Conservation (phyloP, 2,888 invertebrate species). For the Eledone cirrhosa region DNA sequence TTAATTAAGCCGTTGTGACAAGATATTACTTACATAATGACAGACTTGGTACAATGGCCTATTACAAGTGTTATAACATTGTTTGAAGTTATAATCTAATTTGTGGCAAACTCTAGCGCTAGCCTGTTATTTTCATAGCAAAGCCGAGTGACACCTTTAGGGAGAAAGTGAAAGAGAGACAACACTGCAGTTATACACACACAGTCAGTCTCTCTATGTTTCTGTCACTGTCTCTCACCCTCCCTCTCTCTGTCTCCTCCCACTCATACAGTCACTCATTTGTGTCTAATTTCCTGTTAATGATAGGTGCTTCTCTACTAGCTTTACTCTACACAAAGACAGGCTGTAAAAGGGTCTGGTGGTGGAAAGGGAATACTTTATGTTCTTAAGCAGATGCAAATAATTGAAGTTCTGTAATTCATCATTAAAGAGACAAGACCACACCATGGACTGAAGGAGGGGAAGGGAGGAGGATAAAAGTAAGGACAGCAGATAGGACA, state of each 20-base stretch:
- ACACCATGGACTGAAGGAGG: no score
- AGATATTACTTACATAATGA: slow-evolving; percentile 26
- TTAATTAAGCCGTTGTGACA: not conserved
- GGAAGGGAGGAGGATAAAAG: not conserved
- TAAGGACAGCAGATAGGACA: not conserved
- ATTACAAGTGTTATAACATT: slow-evolving; percentile 21
- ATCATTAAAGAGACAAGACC: slow-evolving; percentile 1
- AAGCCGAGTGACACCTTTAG: not conserved
- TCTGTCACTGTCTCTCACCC: not conserved
- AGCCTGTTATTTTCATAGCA: slow-evolving; percentile 16
- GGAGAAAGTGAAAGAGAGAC: not conserved
- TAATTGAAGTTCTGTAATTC: no score
- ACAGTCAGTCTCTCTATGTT: not conserved
- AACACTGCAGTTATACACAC: not conserved
- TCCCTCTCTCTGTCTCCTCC: not conserved
- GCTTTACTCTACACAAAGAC: no score
- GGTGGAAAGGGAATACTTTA: no score
- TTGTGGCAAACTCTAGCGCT: not conserved
- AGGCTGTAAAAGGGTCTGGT: no score
- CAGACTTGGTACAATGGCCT: slow-evolving; percentile 24
- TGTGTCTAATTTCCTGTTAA: slow-evolving; percentile 21
- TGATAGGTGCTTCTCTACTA: not conserved
- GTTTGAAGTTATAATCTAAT: slow-evolving; percentile 23
- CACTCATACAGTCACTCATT: slow-evolving; percentile 7
- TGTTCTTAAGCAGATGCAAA: no score